Percentiles rank a stretch among this genome's conserved stretches.
Evolutionary conservation across 1,140 invertebrate species (phyloP).

Genomic region (Pogonomyrmex californicus): DNA sequence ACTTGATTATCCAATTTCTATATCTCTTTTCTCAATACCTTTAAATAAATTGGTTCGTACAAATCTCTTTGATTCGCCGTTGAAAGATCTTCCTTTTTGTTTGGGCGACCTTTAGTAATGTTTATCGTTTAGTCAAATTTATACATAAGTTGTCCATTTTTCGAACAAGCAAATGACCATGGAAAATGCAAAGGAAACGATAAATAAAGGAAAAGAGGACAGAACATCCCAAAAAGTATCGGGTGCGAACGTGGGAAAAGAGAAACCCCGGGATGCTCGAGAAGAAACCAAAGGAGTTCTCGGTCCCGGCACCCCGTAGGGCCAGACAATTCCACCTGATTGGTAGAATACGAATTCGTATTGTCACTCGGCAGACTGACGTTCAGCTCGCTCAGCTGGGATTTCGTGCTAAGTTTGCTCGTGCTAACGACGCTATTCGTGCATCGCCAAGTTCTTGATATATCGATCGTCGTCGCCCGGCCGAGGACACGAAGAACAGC

Average conservation of each 20-base stretch:
- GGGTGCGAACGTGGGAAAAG: conserved; percentile 79
- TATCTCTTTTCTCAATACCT: neutral
- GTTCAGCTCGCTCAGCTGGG: conserved; percentile 71
- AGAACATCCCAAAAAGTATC: conserved; percentile 49
- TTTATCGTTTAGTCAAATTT: conserved; percentile 37
- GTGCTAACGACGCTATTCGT: conserved; percentile 77
- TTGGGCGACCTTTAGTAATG: neutral
- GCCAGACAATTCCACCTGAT: conserved; percentile 85
- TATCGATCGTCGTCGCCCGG: conserved; percentile 70
- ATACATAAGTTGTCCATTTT: neutral
- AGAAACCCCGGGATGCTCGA: conserved; percentile 40
- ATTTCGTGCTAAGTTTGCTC: conserved; percentile 72
- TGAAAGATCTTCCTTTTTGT: neutral
- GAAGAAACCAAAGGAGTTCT: conserved; percentile 63
- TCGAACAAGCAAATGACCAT: neutral
- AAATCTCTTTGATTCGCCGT: neutral
- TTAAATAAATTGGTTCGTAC: conserved; percentile 10
- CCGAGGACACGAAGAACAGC: conserved; percentile 12
- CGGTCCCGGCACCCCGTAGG: conserved; percentile 77
- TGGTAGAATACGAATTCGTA: conserved; percentile 79
- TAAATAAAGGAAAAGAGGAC: neutral
- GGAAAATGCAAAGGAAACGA: neutral
- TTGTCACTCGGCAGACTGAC: conserved; percentile 75
- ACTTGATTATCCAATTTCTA: neutral
- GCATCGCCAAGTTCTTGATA: conserved; percentile 71